phyloP scores from a whole-genome alignment of 2,888 invertebrate genomes.

The Scaeva pyrastri region DNA sequence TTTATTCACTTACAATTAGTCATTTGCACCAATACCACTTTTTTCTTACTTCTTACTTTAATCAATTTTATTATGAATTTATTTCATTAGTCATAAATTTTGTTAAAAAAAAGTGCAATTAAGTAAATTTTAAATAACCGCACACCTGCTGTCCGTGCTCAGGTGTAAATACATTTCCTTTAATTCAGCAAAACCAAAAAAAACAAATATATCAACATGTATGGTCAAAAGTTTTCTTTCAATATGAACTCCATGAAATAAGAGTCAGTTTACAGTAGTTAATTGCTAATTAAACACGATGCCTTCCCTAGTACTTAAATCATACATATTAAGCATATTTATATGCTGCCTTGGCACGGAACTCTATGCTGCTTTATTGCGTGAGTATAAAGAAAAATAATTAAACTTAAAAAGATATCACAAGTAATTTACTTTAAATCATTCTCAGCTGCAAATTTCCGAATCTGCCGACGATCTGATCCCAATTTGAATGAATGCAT shows the following conservation, averaged over 20 bases:
- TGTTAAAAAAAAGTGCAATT: slow-evolving; percentile 8
- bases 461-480: slow-evolving; percentile 88
- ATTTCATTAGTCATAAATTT: not conserved
- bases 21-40: not conserved
- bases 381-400: slow-evolving; percentile 39
- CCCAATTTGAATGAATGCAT: slow-evolving; percentile 87
- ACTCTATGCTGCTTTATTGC: slow-evolving; percentile 36
- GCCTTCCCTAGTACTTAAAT: slow-evolving; percentile 23
- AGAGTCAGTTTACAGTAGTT: slow-evolving; percentile 21
- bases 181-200: slow-evolving; percentile 47
- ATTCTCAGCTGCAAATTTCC: slow-evolving; percentile 87
- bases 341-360: slow-evolving; percentile 17
- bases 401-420: not conserved
- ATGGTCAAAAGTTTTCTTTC: slow-evolving; percentile 42
- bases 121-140: slow-evolving; percentile 18
- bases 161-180: not conserved
- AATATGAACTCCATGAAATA: not conserved
- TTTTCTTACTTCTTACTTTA: not conserved
- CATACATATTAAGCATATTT: slow-evolving; percentile 25
- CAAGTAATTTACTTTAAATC: slow-evolving; percentile 42
- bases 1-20: not conserved
- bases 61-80: not conserved
- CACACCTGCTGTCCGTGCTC: slow-evolving; percentile 43
- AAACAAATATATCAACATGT: not conserved
- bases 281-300: slow-evolving; percentile 39